phyloP scores from a whole-genome alignment of 2,113 vertebrate species.

The Cardinalis cardinalis region DNA sequence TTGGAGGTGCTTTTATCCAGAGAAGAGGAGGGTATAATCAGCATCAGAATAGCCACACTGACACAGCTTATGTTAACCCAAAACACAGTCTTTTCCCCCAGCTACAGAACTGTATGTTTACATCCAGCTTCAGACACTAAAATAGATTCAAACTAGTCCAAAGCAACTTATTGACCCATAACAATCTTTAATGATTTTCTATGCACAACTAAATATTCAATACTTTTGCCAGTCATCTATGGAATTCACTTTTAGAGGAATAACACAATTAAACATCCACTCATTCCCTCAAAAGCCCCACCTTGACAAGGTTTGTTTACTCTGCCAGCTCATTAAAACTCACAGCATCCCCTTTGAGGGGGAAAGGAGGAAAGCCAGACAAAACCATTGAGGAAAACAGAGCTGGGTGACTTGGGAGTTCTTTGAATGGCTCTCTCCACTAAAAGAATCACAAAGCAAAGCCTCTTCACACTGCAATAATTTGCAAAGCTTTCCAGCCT shows the following conservation, averaged over 20 bases:
- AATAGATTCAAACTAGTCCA: background rate
- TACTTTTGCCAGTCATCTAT: background rate
- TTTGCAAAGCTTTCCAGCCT: background rate
- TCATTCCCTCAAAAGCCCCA: background rate
- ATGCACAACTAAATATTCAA: background rate
- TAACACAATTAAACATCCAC: background rate
- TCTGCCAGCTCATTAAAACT: background rate
- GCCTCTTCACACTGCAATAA: background rate
- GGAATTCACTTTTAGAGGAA: background rate
- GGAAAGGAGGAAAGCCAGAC: background rate
- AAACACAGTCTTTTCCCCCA: background rate
- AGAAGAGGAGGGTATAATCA: background rate
- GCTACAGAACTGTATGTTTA: background rate
- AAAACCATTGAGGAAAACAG: background rate
- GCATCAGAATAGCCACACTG: background rate
- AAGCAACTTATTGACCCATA: background rate
- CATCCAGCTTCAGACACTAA: background rate
- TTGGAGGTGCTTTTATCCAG: background rate
- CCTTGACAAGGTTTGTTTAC: background rate
- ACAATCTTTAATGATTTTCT: background rate
- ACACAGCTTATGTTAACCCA: background rate
- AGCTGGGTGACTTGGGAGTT: background rate
- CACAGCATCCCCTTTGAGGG: background rate
- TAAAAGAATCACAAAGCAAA: background rate
- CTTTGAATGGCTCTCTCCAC: background rate